Conservation (phyloP, 2,888 invertebrate genomes). For the Malacosoma neustria region DNA sequence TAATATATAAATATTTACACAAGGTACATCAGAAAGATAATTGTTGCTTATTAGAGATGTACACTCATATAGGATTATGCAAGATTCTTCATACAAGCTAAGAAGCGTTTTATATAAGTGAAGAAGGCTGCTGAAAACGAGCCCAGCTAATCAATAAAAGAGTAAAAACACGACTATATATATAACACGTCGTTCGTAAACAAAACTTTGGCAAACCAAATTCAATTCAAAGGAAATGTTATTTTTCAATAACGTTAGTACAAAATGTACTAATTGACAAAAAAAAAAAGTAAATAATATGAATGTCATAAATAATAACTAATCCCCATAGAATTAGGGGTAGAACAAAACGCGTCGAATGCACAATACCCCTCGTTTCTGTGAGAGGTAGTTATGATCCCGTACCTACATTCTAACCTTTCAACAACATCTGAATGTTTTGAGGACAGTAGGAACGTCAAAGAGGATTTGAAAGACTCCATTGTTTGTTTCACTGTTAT, state of each 20-base stretch:
- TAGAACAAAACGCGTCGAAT: neutral
- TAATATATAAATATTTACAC: too few relatives aligned
- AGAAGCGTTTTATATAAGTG: too few relatives aligned
- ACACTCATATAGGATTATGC: too few relatives aligned
- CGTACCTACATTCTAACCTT: neutral
- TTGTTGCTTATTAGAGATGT: too few relatives aligned
- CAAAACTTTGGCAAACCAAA: too few relatives aligned
- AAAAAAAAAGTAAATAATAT: neutral
- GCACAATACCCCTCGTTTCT: neutral
- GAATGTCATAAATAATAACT: neutral
- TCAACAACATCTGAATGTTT: neutral
- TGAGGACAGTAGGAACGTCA: neutral
- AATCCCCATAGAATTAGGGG: neutral
- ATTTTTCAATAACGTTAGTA: slow-evolving; percentile 7
- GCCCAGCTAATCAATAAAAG: too few relatives aligned
- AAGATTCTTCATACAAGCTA: too few relatives aligned
- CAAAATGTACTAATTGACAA: slow-evolving; percentile 1
- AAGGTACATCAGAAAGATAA: too few relatives aligned
- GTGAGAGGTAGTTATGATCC: neutral
- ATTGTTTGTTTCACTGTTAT: neutral
- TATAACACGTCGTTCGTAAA: too few relatives aligned
- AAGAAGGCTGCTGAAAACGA: too few relatives aligned
- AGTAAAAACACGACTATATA: too few relatives aligned
- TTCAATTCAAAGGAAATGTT: slow-evolving; percentile 8
- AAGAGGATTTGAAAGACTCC: too few relatives aligned